phyloP scores from a whole-genome alignment of 1,140 invertebrate species.

The Gryllus bimaculatus region DNA sequence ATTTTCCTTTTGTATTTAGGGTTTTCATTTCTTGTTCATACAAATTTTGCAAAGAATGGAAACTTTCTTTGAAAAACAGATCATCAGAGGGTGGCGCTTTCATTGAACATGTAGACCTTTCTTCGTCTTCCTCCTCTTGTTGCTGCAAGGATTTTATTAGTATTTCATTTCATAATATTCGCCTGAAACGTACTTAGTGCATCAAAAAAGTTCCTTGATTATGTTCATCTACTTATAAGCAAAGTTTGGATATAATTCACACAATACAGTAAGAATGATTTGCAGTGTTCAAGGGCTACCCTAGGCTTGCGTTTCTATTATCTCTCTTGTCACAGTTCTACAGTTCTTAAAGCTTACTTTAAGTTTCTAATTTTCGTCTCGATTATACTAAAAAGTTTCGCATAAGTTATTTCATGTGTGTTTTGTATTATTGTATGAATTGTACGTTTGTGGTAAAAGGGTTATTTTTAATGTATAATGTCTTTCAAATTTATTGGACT shows the following conservation, averaged over 20 bases:
- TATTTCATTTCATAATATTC: not conserved
- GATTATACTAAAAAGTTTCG: too few species aligned
- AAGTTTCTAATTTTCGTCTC: too few species aligned
- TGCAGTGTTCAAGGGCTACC: too few species aligned
- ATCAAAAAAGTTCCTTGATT: not conserved
- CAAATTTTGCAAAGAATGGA: not conserved
- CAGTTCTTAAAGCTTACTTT: too few species aligned
- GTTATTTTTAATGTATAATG: too few species aligned
- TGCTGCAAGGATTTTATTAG: not conserved
- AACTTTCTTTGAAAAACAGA: not conserved
- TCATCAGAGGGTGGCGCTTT: not conserved
- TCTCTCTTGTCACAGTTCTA: too few species aligned
- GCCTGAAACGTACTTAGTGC: not conserved
- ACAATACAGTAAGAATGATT: not conserved
- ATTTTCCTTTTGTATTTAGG: not conserved
- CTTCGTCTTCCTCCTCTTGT: not conserved
- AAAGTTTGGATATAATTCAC: not conserved
- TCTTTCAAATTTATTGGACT: too few species aligned
- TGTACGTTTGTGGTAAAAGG: too few species aligned
- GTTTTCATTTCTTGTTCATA: not conserved
- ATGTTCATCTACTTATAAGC: not conserved
- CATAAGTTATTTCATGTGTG: too few species aligned
- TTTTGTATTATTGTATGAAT: too few species aligned
- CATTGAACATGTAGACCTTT: not conserved
- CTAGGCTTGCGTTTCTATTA: too few species aligned